These are phyloP conservation scores for Eulemur rufifrons DNA, from an alignment of 2,113 vertebrate species.

Conservation along the genomic window DNA sequence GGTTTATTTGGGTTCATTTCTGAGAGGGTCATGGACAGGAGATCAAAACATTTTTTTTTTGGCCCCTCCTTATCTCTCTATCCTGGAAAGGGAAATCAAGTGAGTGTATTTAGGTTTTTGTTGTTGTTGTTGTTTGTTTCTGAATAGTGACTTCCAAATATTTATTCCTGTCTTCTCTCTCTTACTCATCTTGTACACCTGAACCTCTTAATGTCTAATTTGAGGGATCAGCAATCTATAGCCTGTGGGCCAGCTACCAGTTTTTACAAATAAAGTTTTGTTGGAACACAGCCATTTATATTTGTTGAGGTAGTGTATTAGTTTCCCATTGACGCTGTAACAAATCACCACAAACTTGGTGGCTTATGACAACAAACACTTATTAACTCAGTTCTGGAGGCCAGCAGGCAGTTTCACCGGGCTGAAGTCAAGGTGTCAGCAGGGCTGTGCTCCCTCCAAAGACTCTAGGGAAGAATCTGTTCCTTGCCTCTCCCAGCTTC, in stretches of 20 bases:
- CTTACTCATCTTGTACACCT: not conserved
- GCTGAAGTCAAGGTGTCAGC: not conserved
- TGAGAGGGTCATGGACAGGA: not conserved
- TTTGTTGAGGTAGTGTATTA: not conserved
- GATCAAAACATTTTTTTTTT: not conserved
- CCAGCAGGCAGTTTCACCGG: not conserved
- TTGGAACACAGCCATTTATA: not conserved
- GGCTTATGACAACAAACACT: not conserved
- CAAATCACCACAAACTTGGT: not conserved
- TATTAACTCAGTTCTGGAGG: not conserved
- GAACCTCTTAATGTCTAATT: not conserved
- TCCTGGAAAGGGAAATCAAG: slow-evolving; percentile 6
- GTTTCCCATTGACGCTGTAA: not conserved
- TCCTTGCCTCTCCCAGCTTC: not conserved
- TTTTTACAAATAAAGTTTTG: not conserved
- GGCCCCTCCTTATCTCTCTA: not conserved
- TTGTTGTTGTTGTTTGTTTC: not conserved
- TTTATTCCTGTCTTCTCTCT: not conserved
- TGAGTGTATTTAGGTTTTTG: not conserved
- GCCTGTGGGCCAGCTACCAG: not conserved
- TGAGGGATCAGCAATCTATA: not conserved
- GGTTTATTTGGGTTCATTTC: not conserved
- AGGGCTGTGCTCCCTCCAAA: not conserved
- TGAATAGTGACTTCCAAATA: slow-evolving; percentile 47
- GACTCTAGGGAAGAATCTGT: not conserved